Evolutionary conservation across 1,140 invertebrate genomes (phyloP).

Genomic region (Zaprionus ornatus): DNA sequence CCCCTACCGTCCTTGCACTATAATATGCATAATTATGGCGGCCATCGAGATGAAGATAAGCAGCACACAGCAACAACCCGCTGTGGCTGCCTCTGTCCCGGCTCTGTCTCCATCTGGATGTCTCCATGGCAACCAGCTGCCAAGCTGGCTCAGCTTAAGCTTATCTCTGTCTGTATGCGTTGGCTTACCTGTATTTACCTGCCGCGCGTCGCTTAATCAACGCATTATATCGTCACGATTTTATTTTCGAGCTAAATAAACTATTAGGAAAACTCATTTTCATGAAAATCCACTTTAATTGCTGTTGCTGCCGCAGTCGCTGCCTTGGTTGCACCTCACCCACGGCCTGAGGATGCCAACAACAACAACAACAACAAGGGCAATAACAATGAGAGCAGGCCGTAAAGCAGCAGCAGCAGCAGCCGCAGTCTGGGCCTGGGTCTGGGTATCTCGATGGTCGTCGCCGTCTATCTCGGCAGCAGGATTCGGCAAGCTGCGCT

Average conservation of each 20-base stretch:
- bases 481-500: conserved; percentile 45
- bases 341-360: conserved; percentile 35
- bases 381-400: conserved; percentile 4
- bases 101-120: neutral
- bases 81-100: neutral
- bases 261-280: conserved; percentile 80
- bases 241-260: conserved; percentile 74
- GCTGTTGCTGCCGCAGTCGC: conserved; percentile 44
- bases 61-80: conserved; percentile 2
- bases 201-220: conserved; percentile 61
- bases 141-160: conserved; percentile 9
- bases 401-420: conserved; percentile 18
- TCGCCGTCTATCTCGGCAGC: neutral
- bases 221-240: conserved; percentile 61
- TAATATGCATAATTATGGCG: conserved; percentile 68
- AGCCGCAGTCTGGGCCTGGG: neutral
- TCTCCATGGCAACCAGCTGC: conserved; percentile 11
- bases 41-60: conserved; percentile 15
- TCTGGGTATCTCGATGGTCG: neutral
- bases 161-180: conserved; percentile 18
- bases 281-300: conserved; percentile 81
- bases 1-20: conserved; percentile 50
- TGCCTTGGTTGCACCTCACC: conserved; percentile 9
- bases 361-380: conserved; percentile 16
- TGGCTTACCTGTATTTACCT: conserved; percentile 2